phyloP scores from a whole-genome alignment of 1,140 invertebrate species.

The Papilio helenus region DNA sequence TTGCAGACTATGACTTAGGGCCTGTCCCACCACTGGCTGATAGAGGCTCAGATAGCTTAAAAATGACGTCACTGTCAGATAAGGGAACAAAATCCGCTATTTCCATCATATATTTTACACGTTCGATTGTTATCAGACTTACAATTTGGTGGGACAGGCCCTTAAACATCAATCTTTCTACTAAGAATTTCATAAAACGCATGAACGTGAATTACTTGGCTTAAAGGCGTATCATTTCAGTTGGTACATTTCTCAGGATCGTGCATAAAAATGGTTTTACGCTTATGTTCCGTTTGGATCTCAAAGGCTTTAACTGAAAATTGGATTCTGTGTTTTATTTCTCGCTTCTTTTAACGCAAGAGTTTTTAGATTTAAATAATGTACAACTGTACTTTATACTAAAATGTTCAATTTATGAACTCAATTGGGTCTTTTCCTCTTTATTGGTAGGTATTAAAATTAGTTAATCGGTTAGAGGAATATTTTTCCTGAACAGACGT shows the following conservation, averaged over 20 bases:
- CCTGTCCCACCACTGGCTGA: no score
- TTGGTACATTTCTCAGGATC: neutral
- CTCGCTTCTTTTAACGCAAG: constrained; percentile 2
- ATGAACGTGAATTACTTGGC: neutral
- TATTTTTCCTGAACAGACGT: neutral
- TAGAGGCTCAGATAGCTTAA: no score
- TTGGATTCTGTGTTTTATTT: constrained; percentile 11
- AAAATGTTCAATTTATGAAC: neutral
- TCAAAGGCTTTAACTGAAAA: constrained; percentile 20
- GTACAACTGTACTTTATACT: neutral
- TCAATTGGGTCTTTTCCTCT: neutral
- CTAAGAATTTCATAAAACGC: neutral
- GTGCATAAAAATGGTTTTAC: constrained; percentile 13
- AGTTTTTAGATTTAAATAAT: neutral
- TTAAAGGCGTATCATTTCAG: neutral
- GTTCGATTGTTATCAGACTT: no score
- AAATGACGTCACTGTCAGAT: no score
- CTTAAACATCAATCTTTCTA: neutral
- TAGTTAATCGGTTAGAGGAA: neutral
- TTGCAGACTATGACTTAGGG: no score
- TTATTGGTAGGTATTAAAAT: neutral
- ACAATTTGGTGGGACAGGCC: no score
- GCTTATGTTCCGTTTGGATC: neutral
- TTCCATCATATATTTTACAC: no score
- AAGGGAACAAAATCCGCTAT: no score